Percentiles rank a stretch among this genome's conserved stretches.
Conservation (phyloP, 2,113 vertebrate species). For the Epinephelus moara region DNA sequence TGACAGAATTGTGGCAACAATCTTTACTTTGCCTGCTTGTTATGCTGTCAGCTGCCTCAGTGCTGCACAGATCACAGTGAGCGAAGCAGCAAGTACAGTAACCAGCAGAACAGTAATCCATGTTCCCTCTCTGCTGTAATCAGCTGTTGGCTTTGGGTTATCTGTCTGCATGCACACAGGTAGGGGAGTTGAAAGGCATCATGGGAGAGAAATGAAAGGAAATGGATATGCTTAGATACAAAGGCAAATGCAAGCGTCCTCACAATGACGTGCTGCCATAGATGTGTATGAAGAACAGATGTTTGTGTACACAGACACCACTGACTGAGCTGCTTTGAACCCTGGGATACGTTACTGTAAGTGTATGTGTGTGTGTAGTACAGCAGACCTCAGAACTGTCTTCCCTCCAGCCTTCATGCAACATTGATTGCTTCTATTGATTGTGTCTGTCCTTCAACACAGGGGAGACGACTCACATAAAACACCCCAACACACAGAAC, state of each 20-base stretch:
- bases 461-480: conserved; percentile 53
- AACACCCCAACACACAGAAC: conserved; percentile 47
- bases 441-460: conserved; percentile 77
- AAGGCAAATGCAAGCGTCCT: conserved; percentile 28
- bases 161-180: conserved; percentile 46
- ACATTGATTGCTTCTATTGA: conserved; percentile 83
- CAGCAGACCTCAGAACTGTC: conserved; percentile 21
- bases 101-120: conserved; percentile 4
- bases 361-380: background rate
- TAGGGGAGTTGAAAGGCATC: conserved; percentile 51
- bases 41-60: background rate
- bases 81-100: background rate
- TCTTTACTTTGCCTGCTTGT: background rate
- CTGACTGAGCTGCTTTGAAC: conserved; percentile 30
- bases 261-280: background rate
- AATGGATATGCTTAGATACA: background rate
- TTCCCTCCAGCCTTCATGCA: conserved; percentile 70
- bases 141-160: conserved; percentile 18
- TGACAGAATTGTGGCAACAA: background rate
- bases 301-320: conserved; percentile 2
- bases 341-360: conserved; percentile 15
- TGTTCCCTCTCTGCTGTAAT: conserved; percentile 27
- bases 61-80: conserved; percentile 14
- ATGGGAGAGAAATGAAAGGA: conserved; percentile 38
- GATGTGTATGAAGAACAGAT: conserved; percentile 1